Conservation (phyloP, 2,888 invertebrate genomes). For the Torymus auratus region DNA sequence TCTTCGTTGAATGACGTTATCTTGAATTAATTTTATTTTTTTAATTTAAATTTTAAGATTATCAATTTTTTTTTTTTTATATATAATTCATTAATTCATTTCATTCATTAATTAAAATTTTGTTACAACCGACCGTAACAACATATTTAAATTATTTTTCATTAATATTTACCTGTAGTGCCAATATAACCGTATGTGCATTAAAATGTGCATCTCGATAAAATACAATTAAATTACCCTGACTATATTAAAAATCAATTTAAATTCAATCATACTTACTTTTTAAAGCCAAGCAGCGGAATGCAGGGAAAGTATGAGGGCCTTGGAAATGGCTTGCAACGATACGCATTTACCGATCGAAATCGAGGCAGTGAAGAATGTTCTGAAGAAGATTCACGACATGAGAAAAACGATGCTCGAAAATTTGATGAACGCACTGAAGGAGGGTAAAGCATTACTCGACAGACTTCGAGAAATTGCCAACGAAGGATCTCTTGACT, state of each 20-base stretch:
- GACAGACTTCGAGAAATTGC: slow-evolving; percentile 86
- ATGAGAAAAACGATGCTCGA: slow-evolving; percentile 85
- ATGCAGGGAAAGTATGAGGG: slow-evolving; percentile 83
- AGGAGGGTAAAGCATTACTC: slow-evolving; percentile 87
- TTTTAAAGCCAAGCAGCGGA: slow-evolving; percentile 80
- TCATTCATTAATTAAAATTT: too few relatives aligned
- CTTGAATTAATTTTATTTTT: neutral
- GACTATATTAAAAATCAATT: neutral
- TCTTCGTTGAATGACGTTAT: neutral
- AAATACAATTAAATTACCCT: neutral
- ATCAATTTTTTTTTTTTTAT: too few relatives aligned
- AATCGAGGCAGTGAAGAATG: slow-evolving; percentile 84
- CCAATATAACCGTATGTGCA: too few relatives aligned
- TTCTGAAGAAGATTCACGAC: slow-evolving; percentile 85
- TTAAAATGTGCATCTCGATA: too few relatives aligned
- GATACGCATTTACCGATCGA: slow-evolving; percentile 84
- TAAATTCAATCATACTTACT: neutral
- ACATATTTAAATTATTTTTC: too few relatives aligned
- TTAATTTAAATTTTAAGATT: too few relatives aligned
- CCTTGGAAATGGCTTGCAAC: slow-evolving; percentile 83
- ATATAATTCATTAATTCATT: too few relatives aligned
- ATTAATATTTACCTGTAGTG: too few relatives aligned
- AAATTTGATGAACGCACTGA: slow-evolving; percentile 87
- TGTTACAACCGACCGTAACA: too few relatives aligned
- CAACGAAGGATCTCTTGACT: slow-evolving; percentile 86